Evolutionary conservation across 2,888 invertebrate genomes (phyloP).

Genomic region (Scelioninae gen. 1): DNA sequence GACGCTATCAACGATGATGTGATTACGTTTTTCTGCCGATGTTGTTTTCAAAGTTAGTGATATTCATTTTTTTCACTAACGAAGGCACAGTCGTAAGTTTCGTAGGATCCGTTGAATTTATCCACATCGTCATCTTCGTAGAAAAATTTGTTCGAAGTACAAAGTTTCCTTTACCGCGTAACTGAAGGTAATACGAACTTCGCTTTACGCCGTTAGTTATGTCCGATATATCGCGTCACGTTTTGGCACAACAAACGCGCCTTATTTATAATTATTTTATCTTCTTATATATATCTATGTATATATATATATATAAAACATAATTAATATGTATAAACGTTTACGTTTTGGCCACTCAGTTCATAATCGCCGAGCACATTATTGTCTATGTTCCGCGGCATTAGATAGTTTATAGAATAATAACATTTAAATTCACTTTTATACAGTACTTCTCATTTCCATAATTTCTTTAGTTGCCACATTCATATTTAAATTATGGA

Average conservation of each 20-base stretch:
- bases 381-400: constrained; percentile 82
- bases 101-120: constrained; percentile 71
- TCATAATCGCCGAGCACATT: constrained; percentile 81
- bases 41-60: constrained; percentile 75
- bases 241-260: constrained; percentile 81
- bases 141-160: constrained; percentile 67
- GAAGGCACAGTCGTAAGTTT: constrained; percentile 84
- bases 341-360: constrained; percentile 84
- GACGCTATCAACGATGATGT: constrained; percentile 75
- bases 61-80: constrained; percentile 77
- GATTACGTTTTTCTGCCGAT: constrained; percentile 72
- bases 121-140: constrained; percentile 70
- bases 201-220: constrained; percentile 60
- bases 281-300: constrained; percentile 73
- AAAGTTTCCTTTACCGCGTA: constrained; percentile 65
- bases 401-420: constrained; percentile 80
- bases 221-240: constrained; percentile 72
- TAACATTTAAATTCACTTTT: constrained; percentile 81
- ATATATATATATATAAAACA: constrained; percentile 77
- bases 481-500: constrained; percentile 47
- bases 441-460: constrained; percentile 77
- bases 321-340: constrained; percentile 83
- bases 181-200: constrained; percentile 73
- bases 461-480: constrained; percentile 67
- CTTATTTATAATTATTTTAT: constrained; percentile 70